Base-by-base conservation (phyloP, 2,113 vertebrate genomes). In the Todiramphus chloris region DNA sequence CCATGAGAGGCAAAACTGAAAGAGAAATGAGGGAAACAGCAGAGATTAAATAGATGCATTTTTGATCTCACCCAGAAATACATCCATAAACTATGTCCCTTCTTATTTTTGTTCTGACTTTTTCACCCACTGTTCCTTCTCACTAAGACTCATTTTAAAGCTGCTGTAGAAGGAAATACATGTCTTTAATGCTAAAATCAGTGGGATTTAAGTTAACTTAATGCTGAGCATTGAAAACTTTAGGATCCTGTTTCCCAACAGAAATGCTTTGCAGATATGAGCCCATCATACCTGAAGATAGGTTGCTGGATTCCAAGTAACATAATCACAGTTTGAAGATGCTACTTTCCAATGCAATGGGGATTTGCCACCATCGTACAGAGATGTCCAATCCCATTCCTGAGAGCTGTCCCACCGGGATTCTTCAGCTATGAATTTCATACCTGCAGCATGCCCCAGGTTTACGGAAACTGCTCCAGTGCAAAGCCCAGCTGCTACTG, bases 11-110 rank as follows among this genome's bases (percentile, higher is more conserved):
- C 69, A 89, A 93, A 96, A 89, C 48, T 2, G 1, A 85, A 80
- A 70, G 23, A 95, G 50, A 90, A 90, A 69, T 43, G 64, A 78
- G 68, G 41, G 80, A 87, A 96, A 76, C 33, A 91, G 77, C 83
- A 82, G 77, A 82, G 80, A 83, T 75, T 75, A 94, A 94, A 83
- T 33, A 78, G 92, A 78, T 89, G 58, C 18, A 66, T 79, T 92
- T 96, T 90, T 89, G 83, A 82, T 87, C 73, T 96, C 73, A 89
- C n/a, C 27, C 77, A 93, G 73, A 16, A 81, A 51, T 79, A 48
- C 39, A 21, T 81, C 41, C 37, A 68, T 73, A 87, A 84, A 90
- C 53, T 91, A 75, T 46, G n/a, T 30, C 31, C 15, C 33, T 84
- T 84, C 58, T 84, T 76, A 76, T 76, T 84, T 93, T 91, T 89